A percentile compares a stretch with the other conserved stretches of the same genome.
Conservation (phyloP, 2,113 vertebrate genomes). For the Tenebrosternarchus preto region DNA sequence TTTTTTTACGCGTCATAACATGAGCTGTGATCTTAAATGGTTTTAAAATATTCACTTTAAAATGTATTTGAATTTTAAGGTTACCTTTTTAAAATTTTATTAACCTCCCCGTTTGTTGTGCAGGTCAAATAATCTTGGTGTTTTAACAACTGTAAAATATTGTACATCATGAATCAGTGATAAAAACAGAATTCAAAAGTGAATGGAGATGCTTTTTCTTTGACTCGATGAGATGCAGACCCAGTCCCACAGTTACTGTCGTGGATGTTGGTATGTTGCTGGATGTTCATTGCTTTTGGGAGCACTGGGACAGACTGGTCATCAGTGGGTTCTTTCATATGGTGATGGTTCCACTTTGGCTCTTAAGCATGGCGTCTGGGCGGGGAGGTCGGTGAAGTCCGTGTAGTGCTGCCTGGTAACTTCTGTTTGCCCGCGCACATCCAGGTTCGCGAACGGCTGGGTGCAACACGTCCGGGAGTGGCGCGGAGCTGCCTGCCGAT, state of each 20-base stretch:
- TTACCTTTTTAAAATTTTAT: slow-evolving; percentile 7
- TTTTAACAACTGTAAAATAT: slow-evolving; percentile 18
- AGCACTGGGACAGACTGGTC: slow-evolving; percentile 32
- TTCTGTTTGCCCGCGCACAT: not conserved
- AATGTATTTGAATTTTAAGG: slow-evolving; percentile 6
- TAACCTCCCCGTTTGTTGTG: not conserved
- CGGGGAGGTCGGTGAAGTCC: not conserved
- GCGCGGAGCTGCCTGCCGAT: slow-evolving; percentile 67
- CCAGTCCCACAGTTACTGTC: not conserved
- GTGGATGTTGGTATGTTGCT: slow-evolving; percentile 46
- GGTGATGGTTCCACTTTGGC: slow-evolving; percentile 21
- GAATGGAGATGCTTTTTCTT: slow-evolving; percentile 30
- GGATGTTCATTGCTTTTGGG: slow-evolving; percentile 15
- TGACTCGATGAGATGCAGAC: slow-evolving; percentile 36
- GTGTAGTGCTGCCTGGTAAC: not conserved
- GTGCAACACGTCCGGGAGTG: slow-evolving; percentile 79
- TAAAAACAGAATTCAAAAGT: slow-evolving; percentile 11
- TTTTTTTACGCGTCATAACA: slow-evolving; percentile 2
- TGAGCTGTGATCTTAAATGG: slow-evolving; percentile 5
- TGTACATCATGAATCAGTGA: slow-evolving; percentile 24
- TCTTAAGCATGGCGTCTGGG: not conserved
- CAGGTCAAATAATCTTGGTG: too few relatives aligned
- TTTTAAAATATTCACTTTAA: slow-evolving; percentile 15
- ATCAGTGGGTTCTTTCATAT: slow-evolving; percentile 19
- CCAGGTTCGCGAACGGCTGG: slow-evolving; percentile 69